phyloP scores from a whole-genome alignment of 2,888 invertebrate species.

The Tuberolachnus salignus region DNA sequence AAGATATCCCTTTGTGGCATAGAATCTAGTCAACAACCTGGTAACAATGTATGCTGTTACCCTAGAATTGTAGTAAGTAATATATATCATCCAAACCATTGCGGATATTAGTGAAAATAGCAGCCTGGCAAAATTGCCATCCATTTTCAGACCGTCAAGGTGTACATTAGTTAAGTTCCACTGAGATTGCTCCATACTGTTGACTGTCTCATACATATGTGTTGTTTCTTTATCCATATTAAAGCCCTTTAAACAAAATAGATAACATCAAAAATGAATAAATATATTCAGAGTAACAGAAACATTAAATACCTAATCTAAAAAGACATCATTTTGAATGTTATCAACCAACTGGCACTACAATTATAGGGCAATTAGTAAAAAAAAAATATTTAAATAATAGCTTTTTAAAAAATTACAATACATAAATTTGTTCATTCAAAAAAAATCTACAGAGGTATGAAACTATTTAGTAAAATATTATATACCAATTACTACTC shows the following conservation, averaged over 20 bases:
- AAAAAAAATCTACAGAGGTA: neutral
- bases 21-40: conserved; percentile 83
- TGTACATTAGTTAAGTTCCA: conserved; percentile 18
- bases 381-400: neutral
- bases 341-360: neutral
- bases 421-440: neutral
- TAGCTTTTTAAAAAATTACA: neutral
- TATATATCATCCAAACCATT: conserved; percentile 90
- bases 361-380: neutral
- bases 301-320: neutral
- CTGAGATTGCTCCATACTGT: conserved; percentile 21
- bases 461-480: neutral
- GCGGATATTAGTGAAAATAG: conserved; percentile 82
- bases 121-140: conserved; percentile 78
- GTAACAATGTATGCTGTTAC: conserved; percentile 89
- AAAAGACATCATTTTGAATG: neutral
- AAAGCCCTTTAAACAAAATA: conserved; percentile 6
- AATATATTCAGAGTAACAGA: neutral
- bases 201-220: conserved; percentile 8
- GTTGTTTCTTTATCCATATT: conserved; percentile 37
- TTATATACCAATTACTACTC: neutral
- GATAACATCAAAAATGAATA: conserved; percentile 37
- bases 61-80: conserved; percentile 92
- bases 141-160: conserved; percentile 64
- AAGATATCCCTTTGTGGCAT: conserved; percentile 83